Base-by-base conservation (phyloP, 2,797 vertebrate genomes). In the Microchirus variegatus region DNA sequence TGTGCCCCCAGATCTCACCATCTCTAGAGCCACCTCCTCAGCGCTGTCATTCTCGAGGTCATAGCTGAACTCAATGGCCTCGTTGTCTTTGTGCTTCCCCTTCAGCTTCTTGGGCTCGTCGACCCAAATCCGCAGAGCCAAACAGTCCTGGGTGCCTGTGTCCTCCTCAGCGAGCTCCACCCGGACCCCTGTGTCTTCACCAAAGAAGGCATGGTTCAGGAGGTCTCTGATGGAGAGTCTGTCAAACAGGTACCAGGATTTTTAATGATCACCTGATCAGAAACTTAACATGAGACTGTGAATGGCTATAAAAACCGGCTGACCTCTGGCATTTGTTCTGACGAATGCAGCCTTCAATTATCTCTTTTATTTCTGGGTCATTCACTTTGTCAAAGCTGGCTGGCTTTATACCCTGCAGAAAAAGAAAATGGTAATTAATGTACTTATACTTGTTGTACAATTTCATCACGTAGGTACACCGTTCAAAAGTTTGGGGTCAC, bases 41-140 rank as follows among this genome's bases (percentile, higher is more conserved):
- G 96, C 94, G 11, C 94, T 94, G 43, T 99, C 96, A 12, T 90
- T 92, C 59, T 97, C 96, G 86, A 97, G 89, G 86, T 96, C 92
- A 45, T 98, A 99, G 87, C 94, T 96, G 86, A 98, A 98, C 88
- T 99, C 97, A 15, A 99, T 96, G 82, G 97, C 97, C 82, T 99
- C 97, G 0, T 99, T 98, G 83, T 98, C 97, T 85, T 98, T 98
- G 90, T 98, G 96, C 48, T 98, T 98, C n/a, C 97, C 97, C 86
- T 98, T 98, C 57, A 98, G 85, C 67, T 97, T 97, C 79, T 97
- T 97, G 45, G 97, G 96, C 2, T 99, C 97, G 81, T 98, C 97
- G 51, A 99, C 97, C 95, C 97, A 97, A 63, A 99, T 95, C 19
- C 97, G 90, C 10, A 99, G 90, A 15, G 95, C 96, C 67, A 99